Conservation (phyloP, 1,140 invertebrate species). For the Mya arenaria region DNA sequence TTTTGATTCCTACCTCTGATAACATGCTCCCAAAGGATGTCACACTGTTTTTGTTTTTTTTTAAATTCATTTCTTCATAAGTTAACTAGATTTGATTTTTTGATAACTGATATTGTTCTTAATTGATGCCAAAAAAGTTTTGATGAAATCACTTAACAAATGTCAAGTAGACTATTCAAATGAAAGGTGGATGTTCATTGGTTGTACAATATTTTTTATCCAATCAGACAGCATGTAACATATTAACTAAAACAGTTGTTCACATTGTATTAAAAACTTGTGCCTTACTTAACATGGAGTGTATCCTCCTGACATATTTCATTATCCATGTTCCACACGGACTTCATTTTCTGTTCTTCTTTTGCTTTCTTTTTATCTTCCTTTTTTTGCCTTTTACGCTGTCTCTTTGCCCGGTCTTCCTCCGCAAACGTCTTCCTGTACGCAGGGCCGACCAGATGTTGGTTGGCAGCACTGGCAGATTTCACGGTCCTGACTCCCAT, state of each 20-base stretch:
- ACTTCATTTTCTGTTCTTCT: conserved; percentile 68
- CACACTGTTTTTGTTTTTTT: too few species aligned
- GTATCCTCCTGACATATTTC: conserved; percentile 64
- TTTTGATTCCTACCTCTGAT: too few species aligned
- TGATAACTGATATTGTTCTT: too few species aligned
- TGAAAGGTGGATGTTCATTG: not conserved
- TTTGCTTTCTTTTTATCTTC: conserved; percentile 73
- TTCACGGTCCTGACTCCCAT: conserved; percentile 42
- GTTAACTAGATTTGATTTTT: too few species aligned
- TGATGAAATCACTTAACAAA: not conserved
- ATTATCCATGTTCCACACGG: conserved; percentile 78
- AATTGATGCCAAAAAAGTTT: not conserved
- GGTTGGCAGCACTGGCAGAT: conserved; percentile 49
- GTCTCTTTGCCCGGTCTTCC: conserved; percentile 64
- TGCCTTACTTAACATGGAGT: conserved; percentile 71
- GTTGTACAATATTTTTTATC: not conserved
- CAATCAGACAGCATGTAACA: not conserved
- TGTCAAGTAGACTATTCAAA: not conserved
- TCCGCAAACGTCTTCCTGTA: conserved; percentile 74
- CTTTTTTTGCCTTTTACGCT: conserved; percentile 67
- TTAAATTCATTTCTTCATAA: too few species aligned
- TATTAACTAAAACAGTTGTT: not conserved
- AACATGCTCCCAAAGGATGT: too few species aligned
- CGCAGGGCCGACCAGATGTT: conserved; percentile 66
- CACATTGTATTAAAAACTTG: not conserved